These are phyloP conservation scores for Poecilia gillii DNA, from an alignment of 2,797 vertebrate species.

Conservation along the genomic window DNA sequence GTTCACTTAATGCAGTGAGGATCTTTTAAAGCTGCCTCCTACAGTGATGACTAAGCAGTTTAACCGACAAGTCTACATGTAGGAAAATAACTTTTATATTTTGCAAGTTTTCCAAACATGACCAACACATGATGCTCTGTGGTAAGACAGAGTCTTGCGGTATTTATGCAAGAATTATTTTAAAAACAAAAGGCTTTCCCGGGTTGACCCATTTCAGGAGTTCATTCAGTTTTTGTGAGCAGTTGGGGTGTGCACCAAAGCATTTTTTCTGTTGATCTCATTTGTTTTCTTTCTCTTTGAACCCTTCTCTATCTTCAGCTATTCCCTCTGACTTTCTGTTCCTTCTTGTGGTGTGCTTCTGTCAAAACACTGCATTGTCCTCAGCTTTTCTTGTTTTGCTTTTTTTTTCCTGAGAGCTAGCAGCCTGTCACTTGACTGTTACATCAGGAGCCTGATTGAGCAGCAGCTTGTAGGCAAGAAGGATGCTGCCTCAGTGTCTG, in stretches of 20 bases:
- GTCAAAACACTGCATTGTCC: slow-evolving; percentile 49
- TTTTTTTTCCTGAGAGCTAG: slow-evolving; percentile 33
- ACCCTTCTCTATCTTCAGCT: neutral
- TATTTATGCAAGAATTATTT: neutral
- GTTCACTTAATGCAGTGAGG: neutral
- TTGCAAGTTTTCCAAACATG: slow-evolving; percentile 19
- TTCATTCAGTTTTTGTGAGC: neutral
- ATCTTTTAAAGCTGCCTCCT: slow-evolving; percentile 1
- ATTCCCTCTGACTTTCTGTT: slow-evolving; percentile 5
- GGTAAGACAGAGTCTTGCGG: neutral
- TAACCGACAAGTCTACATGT: slow-evolving; percentile 25
- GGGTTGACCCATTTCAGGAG: neutral
- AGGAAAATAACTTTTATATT: slow-evolving; percentile 3
- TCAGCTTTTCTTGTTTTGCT: slow-evolving; percentile 17
- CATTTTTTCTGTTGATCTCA: neutral
- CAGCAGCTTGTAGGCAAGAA: slow-evolving; percentile 35
- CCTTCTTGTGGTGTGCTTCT: slow-evolving; percentile 15
- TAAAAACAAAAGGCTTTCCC: neutral
- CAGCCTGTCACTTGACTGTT: slow-evolving; percentile 43
- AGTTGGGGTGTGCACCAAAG: neutral
- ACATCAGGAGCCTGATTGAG: slow-evolving; percentile 53
- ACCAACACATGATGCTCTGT: neutral
- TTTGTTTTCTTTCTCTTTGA: neutral
- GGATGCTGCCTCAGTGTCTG: slow-evolving; percentile 43
- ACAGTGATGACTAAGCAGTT: slow-evolving; percentile 63